These are phyloP conservation scores for Mesocricetus auratus DNA, from an alignment of 2,113 vertebrate genomes.

Conservation along the genomic window DNA sequence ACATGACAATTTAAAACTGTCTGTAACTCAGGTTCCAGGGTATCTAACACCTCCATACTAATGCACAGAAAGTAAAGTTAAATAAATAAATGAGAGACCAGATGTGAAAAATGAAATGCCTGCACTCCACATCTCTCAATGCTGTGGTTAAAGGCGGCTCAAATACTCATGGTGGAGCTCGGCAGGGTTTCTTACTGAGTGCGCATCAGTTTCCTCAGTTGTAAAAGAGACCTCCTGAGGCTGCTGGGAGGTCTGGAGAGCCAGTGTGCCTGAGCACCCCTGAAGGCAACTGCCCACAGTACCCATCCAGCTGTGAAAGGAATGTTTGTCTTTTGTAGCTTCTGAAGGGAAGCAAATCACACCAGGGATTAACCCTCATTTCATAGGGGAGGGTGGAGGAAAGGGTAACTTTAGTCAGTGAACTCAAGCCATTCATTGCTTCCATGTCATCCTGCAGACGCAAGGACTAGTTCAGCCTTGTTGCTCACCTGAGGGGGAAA, in stretches of 20 bases:
- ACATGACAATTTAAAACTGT: neutral
- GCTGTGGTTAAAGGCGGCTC: neutral
- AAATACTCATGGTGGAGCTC: neutral
- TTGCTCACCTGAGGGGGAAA: neutral
- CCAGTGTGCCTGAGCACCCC: neutral
- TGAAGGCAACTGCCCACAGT: neutral
- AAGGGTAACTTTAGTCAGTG: neutral
- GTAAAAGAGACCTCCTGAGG: neutral
- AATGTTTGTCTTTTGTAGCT: neutral
- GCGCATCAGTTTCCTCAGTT: neutral
- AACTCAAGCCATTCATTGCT: rapidly evolving
- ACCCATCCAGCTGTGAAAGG: neutral
- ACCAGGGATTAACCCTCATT: neutral
- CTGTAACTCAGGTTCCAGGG: neutral
- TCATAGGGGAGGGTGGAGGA: neutral
- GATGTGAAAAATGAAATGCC: neutral
- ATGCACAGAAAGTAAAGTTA: neutral
- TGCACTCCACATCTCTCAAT: neutral
- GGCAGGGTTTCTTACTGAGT: neutral
- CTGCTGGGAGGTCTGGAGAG: neutral
- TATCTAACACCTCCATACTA: neutral
- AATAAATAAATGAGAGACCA: neutral
- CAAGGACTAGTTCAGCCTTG: neutral
- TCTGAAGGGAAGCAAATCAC: neutral
- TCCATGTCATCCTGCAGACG: too few relatives aligned